phyloP scores from a whole-genome alignment of 1,140 invertebrate genomes.

The Drosophila orena region DNA sequence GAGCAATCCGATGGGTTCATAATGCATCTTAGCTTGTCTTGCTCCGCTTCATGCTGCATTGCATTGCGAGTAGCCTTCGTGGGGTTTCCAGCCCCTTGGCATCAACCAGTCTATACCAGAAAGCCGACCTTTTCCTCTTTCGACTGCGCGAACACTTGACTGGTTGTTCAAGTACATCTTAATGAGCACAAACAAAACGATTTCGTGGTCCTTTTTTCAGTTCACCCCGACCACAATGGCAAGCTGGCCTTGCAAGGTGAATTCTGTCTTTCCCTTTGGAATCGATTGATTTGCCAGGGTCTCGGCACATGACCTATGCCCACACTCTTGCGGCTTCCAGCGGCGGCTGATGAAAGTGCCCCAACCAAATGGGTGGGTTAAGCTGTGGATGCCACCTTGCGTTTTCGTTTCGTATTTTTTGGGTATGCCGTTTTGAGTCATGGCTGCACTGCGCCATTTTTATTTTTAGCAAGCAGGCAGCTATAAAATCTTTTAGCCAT shows the following conservation, averaged over 20 bases:
- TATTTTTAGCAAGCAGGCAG: constrained; percentile 64
- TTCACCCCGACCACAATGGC: constrained; percentile 11
- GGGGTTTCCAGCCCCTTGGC: constrained; percentile 13
- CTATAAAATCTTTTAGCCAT: constrained; percentile 54
- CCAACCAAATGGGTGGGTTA: constrained; percentile 1
- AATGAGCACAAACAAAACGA: constrained; percentile 60
- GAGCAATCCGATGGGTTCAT: no score
- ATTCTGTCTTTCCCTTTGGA: no score
- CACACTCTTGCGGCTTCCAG: constrained; percentile 67
- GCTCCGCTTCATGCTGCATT: constrained; percentile 28
- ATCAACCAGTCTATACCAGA: neutral
- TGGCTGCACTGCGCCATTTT: constrained; percentile 48
- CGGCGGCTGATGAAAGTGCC: constrained; percentile 35
- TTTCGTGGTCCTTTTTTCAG: constrained; percentile 55
- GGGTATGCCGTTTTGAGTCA: constrained; percentile 26
- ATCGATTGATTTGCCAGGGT: constrained; percentile 64
- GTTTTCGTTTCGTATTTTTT: neutral
- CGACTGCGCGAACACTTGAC: constrained; percentile 23
- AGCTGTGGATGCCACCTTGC: constrained; percentile 10
- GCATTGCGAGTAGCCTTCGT: constrained; percentile 31
- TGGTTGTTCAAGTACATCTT: constrained; percentile 57
- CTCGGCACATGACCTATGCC: constrained; percentile 45
- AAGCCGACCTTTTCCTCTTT: neutral
- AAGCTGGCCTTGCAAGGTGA: constrained; percentile 48
- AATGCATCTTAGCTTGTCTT: no score